Evolutionary conservation across 2,113 vertebrate species (phyloP).

Genomic region (Drymodes brunneopygia): DNA sequence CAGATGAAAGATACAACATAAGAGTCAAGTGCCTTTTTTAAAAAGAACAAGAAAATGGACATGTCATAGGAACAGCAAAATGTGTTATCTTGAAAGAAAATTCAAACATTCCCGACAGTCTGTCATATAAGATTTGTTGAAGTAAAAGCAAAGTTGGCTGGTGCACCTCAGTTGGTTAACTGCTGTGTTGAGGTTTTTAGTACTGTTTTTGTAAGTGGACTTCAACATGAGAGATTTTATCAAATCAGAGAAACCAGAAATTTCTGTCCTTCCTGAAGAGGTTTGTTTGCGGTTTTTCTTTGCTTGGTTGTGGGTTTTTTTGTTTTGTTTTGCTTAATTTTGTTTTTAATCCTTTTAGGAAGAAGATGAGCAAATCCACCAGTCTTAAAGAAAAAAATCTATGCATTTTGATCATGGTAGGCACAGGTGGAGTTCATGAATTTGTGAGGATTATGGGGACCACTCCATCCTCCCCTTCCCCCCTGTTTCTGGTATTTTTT

Average conservation of each 20-base stretch:
- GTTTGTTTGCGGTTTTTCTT: not conserved
- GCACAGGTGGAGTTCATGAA: not conserved
- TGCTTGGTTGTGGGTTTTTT: not conserved
- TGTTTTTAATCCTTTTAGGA: not conserved
- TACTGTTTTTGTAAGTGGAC: not conserved
- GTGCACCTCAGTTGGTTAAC: not conserved
- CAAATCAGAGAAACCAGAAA: not conserved
- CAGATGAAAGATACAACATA: not conserved
- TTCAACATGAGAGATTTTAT: not conserved
- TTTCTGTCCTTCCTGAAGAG: not conserved
- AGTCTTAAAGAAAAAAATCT: not conserved
- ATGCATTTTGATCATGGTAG: not conserved
- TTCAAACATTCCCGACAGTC: not conserved
- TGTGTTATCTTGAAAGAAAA: constrained; percentile 15
- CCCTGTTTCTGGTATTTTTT: not conserved
- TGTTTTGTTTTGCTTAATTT: not conserved
- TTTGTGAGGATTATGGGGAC: not conserved
- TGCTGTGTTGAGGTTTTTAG: not conserved
- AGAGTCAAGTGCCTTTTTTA: not conserved
- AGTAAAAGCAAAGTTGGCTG: not conserved
- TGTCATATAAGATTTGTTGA: constrained; percentile 11
- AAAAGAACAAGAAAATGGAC: not conserved
- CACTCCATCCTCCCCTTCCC: fast-evolving
- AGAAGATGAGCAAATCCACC: not conserved
- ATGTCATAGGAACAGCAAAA: not conserved